A percentile compares a stretch with the other conserved stretches of the same genome.
Conservation (phyloP, 2,888 invertebrate genomes). For the Lycaena phlaeas region DNA sequence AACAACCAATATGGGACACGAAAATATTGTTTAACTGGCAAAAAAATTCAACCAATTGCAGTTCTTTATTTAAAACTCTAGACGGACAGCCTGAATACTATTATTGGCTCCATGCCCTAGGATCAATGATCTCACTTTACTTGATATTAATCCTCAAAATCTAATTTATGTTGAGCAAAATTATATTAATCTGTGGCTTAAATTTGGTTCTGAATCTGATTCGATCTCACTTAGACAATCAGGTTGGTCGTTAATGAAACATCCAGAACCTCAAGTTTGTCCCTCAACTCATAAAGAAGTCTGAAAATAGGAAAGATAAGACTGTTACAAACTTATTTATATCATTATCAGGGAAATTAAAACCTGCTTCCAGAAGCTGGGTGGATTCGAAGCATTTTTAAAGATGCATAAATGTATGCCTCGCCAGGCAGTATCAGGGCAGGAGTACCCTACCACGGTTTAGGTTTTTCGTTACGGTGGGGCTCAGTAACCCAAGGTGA, state of each 20-base stretch:
- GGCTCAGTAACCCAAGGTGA: too few species aligned
- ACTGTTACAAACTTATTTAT: constrained; percentile 11
- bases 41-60: too few species aligned
- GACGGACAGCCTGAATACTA: background rate
- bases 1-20: background rate
- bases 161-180: too few species aligned
- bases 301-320: background rate
- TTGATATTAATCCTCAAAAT: background rate
- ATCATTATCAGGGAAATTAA: constrained; percentile 7
- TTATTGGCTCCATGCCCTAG: background rate
- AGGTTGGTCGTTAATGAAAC: background rate
- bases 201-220: constrained; percentile 3
- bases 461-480: constrained; percentile 14
- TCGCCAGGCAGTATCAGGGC: constrained; percentile 15
- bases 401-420: constrained; percentile 10
- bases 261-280: background rate
- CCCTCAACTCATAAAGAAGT: background rate
- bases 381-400: constrained; percentile 11
- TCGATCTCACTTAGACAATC: background rate
- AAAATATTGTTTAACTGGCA: background rate
- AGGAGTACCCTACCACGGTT: constrained; percentile 14
- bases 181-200: background rate
- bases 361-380: constrained; percentile 11
- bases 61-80: background rate
- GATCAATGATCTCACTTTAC: background rate